Evolutionary conservation across 2,888 invertebrate genomes (phyloP).

Genomic region (Xylota segnis): DNA sequence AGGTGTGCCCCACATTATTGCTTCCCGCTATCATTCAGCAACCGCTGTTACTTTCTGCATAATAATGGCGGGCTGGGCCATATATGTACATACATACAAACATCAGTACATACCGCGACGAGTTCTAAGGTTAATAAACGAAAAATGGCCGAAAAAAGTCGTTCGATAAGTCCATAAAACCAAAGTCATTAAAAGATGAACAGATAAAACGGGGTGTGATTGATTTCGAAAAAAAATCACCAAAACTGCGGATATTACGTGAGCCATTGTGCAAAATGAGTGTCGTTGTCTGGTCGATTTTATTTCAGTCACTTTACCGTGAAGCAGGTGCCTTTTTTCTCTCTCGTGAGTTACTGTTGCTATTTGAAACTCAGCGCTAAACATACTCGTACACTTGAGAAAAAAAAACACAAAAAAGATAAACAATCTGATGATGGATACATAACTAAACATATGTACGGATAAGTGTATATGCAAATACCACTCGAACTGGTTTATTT

Average conservation of each 20-base stretch:
- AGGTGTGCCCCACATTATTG: conserved; percentile 34
- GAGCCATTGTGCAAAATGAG: conserved; percentile 10
- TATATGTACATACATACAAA: too few relatives aligned
- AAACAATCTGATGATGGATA: background rate
- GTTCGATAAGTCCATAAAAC: conserved; percentile 10
- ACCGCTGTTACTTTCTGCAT: conserved; percentile 1
- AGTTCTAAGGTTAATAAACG: conserved; percentile 35
- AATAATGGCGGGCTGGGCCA: background rate
- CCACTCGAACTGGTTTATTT: conserved; percentile 7
- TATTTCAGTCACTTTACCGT: background rate
- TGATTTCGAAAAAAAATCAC: conserved; percentile 14
- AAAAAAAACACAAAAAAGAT: background rate
- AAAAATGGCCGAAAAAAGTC: conserved; percentile 21
- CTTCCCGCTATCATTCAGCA: conserved; percentile 15
- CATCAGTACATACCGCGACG: background rate
- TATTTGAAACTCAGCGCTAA: conserved; percentile 4
- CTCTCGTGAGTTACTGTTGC: background rate
- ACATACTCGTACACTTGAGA: background rate
- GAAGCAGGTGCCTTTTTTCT: conserved; percentile 8
- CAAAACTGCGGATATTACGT: conserved; percentile 18
- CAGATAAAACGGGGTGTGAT: conserved; percentile 6
- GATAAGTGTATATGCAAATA: too few relatives aligned
- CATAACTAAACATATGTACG: too few relatives aligned
- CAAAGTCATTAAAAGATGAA: conserved; percentile 5
- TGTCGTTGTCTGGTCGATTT: background rate